Conservation (phyloP, 1,140 invertebrate species). For the Trichonephila clavipes region DNA sequence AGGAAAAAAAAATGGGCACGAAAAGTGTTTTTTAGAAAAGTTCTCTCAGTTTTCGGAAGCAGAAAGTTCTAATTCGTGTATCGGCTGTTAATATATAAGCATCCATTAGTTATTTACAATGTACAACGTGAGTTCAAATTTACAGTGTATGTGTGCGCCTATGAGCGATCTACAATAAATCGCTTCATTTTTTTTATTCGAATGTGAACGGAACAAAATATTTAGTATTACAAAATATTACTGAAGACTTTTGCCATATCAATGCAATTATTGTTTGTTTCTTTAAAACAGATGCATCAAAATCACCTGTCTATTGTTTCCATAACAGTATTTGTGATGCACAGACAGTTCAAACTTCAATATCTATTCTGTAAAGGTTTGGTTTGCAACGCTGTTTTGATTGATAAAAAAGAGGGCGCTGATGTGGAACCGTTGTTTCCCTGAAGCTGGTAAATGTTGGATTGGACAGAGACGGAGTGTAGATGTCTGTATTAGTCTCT, state of each 20-base stretch:
- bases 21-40: background rate
- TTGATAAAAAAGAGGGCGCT: too few species aligned
- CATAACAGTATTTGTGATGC: too few species aligned
- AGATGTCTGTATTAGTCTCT: too few species aligned
- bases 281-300: background rate
- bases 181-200: too few species aligned
- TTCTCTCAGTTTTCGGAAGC: background rate
- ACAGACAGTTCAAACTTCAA: too few species aligned
- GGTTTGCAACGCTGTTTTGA: too few species aligned
- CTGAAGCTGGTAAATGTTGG: too few species aligned
- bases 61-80: background rate
- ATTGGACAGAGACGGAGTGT: too few species aligned
- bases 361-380: too few species aligned
- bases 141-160: constrained; percentile 65
- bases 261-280: background rate
- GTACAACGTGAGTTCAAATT: constrained; percentile 36
- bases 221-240: background rate
- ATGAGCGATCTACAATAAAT: constrained; percentile 1
- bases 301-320: too few species aligned
- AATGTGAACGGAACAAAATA: background rate
- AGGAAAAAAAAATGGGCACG: too few species aligned
- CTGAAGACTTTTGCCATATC: background rate
- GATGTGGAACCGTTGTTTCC: too few species aligned
- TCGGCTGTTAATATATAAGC: background rate
- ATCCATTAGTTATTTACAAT: constrained; percentile 15